phyloP scores from a whole-genome alignment of 2,113 vertebrate genomes.

The Jacana jacana region DNA sequence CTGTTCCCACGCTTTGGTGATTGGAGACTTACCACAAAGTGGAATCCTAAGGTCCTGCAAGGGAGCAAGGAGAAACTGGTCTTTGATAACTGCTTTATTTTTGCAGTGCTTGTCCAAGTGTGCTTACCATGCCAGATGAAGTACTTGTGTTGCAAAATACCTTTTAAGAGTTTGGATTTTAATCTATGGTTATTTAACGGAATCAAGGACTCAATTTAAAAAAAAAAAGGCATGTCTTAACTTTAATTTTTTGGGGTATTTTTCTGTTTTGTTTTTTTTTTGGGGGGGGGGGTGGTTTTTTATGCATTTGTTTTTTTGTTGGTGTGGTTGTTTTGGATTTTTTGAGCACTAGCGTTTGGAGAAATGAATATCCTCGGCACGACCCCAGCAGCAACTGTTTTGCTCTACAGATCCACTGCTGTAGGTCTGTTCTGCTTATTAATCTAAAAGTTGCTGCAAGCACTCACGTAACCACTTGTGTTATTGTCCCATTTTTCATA shows the following conservation, averaged over 20 bases:
- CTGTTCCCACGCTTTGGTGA: neutral
- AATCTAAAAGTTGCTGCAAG: neutral
- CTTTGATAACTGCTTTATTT: neutral
- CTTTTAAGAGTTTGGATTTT: neutral
- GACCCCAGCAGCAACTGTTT: neutral
- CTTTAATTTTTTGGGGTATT: rapidly evolving
- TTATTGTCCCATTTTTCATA: neutral
- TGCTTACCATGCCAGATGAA: too few species aligned
- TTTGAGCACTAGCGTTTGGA: neutral
- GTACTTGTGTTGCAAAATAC: neutral
- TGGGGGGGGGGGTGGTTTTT: too few species aligned
- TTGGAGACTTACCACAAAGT: neutral
- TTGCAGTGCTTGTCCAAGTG: neutral
- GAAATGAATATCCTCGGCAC: neutral
- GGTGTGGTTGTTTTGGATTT: neutral
- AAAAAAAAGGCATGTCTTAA: neutral
- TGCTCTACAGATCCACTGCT: neutral
- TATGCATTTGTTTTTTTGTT: neutral
- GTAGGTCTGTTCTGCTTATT: neutral
- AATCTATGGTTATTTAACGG: neutral
- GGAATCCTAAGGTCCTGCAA: neutral
- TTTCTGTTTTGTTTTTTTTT: neutral
- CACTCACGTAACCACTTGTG: neutral
- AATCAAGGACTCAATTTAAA: neutral
- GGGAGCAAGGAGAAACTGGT: neutral